Evolutionary conservation across 2,797 vertebrate species (phyloP), one percentile per base, ranked within the genome.

Genomic region (Ambastaia sidthimunki): DNA sequence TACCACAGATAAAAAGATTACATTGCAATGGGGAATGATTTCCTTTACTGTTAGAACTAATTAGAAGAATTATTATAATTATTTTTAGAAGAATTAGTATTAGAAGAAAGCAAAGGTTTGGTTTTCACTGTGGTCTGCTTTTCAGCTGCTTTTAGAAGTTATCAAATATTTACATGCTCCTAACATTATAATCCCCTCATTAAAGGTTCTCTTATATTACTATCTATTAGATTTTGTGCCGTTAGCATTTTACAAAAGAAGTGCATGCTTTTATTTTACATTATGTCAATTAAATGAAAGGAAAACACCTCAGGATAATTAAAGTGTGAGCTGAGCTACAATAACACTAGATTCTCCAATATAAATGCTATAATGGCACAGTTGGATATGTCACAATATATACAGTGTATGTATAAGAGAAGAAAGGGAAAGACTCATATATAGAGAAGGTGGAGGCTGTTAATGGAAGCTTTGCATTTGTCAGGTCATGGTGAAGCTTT

Each of bases 401-500:
- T 62, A 28, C 28, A 28, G 4, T 28, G 28, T 28, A 65, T 52
- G 74, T 63, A 59, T 75, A 1, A 47, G 73, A 25, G 63, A 63
- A 52, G 75, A 72, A 50, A 70, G 13, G 34, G 10, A 70, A 65
- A 66, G 7, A 83, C 67, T 71, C 72, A 66, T 47, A 79, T 72
- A 60, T 62, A 28, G 57, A 47, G 48, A 34, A 65, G 44, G 71
- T 55, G 19, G 16, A 41, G 23, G 55, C 31, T 48, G 75, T 70
- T 74, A 79, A 71, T 83, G 76, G 78, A 83, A n/a, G 15, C 31
- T 68, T 67, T 52, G 48, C 75, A 66, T 74, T 78, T 82, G 15
- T 37, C 19, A 15, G 63, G 50, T 69, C 76, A 63, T 69, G 25
- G 3, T 16, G 48, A 60, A 74, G 57, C 65, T 77, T 19, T 78